Conservation (phyloP, 1,140 invertebrate species). For the Anastatus disparis region DNA sequence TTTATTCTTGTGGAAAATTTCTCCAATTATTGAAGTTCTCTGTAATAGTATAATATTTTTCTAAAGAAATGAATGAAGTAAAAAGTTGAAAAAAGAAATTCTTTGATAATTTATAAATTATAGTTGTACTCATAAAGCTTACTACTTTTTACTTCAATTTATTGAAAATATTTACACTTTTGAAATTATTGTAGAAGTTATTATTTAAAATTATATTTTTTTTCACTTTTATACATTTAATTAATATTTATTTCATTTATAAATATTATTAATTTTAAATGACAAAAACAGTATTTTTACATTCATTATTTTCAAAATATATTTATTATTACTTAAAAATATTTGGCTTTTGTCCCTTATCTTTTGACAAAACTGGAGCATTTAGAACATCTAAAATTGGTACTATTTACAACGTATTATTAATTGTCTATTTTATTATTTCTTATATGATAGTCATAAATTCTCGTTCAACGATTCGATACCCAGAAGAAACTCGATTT, state of each 20-base stretch:
- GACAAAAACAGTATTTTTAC: not conserved
- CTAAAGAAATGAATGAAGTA: too few relatives aligned
- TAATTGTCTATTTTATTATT: not conserved
- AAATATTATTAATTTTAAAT: not conserved
- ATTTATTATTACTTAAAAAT: conserved; percentile 2
- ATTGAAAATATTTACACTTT: not conserved
- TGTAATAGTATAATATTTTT: too few relatives aligned
- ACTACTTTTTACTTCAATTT: not conserved
- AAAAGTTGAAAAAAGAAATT: too few relatives aligned
- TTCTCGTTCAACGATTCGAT: not conserved
- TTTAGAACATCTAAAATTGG: not conserved
- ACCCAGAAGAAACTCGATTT: not conserved
- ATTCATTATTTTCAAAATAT: not conserved
- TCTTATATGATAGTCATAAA: not conserved
- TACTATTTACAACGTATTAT: not conserved
- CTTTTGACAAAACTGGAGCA: not conserved
- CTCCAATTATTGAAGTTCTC: too few relatives aligned
- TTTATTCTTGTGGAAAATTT: too few relatives aligned
- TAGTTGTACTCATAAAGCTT: too few relatives aligned
- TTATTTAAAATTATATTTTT: too few relatives aligned
- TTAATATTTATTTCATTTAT: too few relatives aligned
- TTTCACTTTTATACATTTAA: too few relatives aligned
- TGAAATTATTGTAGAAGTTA: too few relatives aligned
- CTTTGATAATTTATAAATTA: too few relatives aligned
- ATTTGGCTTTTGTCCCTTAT: conserved; percentile 5